Base-by-base conservation (phyloP, 2,888 invertebrate genomes). In the Agrochola lota region DNA sequence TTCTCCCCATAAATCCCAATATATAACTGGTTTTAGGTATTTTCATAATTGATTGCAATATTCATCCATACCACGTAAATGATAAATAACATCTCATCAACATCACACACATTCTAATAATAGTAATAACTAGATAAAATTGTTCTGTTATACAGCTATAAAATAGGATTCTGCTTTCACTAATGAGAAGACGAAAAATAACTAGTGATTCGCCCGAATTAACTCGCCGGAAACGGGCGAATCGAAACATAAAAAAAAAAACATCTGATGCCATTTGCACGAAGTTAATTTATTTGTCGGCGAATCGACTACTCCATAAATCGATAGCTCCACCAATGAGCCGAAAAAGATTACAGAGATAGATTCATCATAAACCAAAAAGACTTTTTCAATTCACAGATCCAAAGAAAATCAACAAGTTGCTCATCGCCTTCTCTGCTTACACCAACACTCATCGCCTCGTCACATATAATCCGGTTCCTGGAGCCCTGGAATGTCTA, bases 361-460 rank as follows among this genome's bases (percentile, higher is more conserved):
- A 30, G 1, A n/a, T n/a, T n/a, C n/a, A n/a, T 35, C 4, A 8
- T 17, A 15, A 26, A 59, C 59, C 7, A 60, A 60, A 49, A 26
- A 62, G 43, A 23, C 6, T 68, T 89, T 26, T 62, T 46, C 87
- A 89, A 40, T 46, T 30, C 20, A 55, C 90, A 94, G 94, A 94
- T 86, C 89, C 91, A 2, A 93, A 92, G 69, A 85, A 87, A 62
- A 80, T 90, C 8, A 94, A 90, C 69, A 90, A 90, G 60, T 64
- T 92, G 0, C 88, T 80, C 46, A 74, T 88, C 12, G 91, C 91
- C 0, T 94, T 95, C 83, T 95, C 95, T 9, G 90, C 95, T 0
- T 94, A 94, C 73, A 94, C 95, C 0, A 97, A 97, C 80, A 94
- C 94, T 0, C 92, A 91, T 60, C 94, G 95, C 1, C 90, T 97